Base-by-base conservation (phyloP, 1,140 invertebrate species). In the Meloidogyne exigua region DNA sequence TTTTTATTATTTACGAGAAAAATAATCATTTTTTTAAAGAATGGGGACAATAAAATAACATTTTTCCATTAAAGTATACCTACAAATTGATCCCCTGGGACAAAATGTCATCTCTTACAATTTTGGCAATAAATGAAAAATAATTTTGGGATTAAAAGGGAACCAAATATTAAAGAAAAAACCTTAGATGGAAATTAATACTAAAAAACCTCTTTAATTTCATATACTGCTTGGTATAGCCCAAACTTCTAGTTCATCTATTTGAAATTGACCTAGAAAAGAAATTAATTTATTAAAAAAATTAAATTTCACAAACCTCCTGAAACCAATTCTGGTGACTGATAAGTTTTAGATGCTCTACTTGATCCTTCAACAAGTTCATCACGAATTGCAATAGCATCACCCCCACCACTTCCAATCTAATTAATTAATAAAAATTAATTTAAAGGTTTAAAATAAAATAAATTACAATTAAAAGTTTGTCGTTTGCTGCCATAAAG, bases 201-300 rank as follows among this genome's bases (percentile, higher is more conserved):
- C 28, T 3, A 32, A 32, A 32, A 32, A 7, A 32, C 7, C 28
- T 32, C 28, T 7, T 32, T 32, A 32, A 32, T 3, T 57, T n/a
- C 62, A 73, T 25, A 64, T 65, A 64, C 26, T 57, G 21, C 71
- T 73, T 21, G 71, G 36, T 26, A 73, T 73, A 9, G 78, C 69
- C 62, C 84, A 85, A 18, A 87, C 85, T 80, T 86, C 85, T 1
- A 86, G 69, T 71, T 86, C 85, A 72, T 87, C 79, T 68, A 86
- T 86, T 49, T 82, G 79, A 76, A 85, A 86, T 23, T 75, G 64
- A 28, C 71, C 71, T 73, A 11, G 12, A 72, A 21, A 32, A 0
- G 2, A 44, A 15, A 13, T 15, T 36, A 28, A 18, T 25, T 23
- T 25, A n/a, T n/a, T n/a, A n/a, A n/a, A n/a, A n/a, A n/a, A n/a